These are phyloP conservation scores for Argya squamiceps DNA, from an alignment of 2,797 vertebrate genomes.

Conservation along the genomic window DNA sequence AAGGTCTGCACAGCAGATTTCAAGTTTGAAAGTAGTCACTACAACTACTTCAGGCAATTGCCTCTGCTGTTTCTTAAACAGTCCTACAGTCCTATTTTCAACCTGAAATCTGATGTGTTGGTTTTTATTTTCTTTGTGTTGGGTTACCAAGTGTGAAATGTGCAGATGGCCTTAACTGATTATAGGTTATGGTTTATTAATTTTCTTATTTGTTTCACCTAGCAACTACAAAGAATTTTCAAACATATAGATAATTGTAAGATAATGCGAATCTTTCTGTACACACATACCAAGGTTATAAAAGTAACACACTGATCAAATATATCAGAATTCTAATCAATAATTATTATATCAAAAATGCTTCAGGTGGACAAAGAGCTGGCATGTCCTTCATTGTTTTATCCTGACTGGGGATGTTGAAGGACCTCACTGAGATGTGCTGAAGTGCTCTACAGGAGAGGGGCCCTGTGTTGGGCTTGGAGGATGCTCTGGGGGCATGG, in stretches of 20 bases:
- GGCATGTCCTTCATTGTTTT: not conserved
- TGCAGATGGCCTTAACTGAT: not conserved
- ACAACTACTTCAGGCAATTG: not conserved
- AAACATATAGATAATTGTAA: not conserved
- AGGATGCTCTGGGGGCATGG: not conserved
- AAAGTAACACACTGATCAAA: not conserved
- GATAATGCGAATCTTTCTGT: not conserved
- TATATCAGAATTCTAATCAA: not conserved
- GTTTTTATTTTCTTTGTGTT: not conserved
- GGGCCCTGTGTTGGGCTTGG: fast-evolving
- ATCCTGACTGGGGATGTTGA: not conserved
- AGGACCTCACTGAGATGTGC: not conserved
- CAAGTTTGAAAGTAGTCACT: not conserved
- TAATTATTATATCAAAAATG: not conserved
- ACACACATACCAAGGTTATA: not conserved
- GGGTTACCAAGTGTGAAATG: not conserved
- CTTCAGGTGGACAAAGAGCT: not conserved
- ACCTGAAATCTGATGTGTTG: not conserved
- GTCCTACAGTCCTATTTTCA: not conserved
- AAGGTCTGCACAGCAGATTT: not conserved
- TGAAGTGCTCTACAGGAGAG: not conserved
- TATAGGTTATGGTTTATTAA: not conserved
- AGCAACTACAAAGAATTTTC: not conserved
- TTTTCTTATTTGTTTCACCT: not conserved
- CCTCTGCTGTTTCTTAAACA: not conserved